phyloP scores from a whole-genome alignment of 2,797 vertebrate genomes.

The Podargus strigoides region DNA sequence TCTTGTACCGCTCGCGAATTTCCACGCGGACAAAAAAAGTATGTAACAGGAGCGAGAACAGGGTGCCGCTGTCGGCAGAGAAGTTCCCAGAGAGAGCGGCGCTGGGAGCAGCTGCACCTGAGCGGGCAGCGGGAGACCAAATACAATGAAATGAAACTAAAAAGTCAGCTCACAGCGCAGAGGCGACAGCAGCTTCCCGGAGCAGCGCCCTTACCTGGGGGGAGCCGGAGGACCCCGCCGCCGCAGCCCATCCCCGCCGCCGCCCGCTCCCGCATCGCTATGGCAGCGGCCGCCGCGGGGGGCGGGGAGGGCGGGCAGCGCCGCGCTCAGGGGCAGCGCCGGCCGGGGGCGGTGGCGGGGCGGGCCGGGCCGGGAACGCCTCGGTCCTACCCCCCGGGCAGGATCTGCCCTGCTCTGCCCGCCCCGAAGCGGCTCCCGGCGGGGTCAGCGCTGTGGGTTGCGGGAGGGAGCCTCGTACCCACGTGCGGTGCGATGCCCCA shows the following conservation, averaged over 20 bases:
- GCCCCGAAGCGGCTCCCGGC: rapidly evolving
- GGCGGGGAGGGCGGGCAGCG: neutral
- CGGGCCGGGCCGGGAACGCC: neutral
- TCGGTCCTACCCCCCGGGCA: too few species aligned
- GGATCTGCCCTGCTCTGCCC: neutral
- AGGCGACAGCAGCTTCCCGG: neutral
- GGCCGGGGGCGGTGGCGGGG: neutral
- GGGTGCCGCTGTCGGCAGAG: neutral
- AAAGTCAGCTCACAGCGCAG: neutral
- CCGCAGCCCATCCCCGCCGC: neutral
- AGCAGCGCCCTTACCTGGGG: conserved; percentile 42
- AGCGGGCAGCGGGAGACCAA: neutral
- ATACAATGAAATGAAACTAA: rapidly evolving
- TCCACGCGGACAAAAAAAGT: neutral
- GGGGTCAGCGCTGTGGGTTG: neutral
- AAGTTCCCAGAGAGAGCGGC: neutral
- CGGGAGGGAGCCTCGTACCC: too few species aligned
- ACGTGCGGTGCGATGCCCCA: rapidly evolving
- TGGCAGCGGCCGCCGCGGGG: conserved; percentile 19
- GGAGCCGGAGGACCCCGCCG: neutral
- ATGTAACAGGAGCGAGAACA: neutral
- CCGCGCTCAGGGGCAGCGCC: neutral
- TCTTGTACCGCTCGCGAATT: neutral
- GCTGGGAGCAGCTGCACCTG: neutral
- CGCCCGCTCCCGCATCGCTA: conserved; percentile 14